Percentiles rank a stretch among this genome's conserved stretches.
Evolutionary conservation across 2,888 invertebrate genomes (phyloP).

Genomic region (Andrena hattorfiana): DNA sequence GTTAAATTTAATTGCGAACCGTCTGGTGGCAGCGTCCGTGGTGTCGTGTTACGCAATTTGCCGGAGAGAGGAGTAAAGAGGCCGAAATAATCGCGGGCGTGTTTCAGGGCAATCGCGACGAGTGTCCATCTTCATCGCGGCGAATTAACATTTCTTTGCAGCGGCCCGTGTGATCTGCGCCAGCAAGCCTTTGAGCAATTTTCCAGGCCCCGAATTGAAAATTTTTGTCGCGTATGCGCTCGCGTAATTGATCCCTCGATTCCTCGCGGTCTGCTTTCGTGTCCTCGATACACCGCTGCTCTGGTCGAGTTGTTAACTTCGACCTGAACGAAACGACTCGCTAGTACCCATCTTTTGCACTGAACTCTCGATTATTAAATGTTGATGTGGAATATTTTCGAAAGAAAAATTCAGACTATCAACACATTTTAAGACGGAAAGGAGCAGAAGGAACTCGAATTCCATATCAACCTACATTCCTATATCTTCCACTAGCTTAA

Average conservation of each 20-base stretch:
- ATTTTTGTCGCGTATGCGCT: constrained; percentile 51
- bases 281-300: constrained; percentile 28
- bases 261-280: not conserved
- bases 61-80: not conserved
- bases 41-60: constrained; percentile 17
- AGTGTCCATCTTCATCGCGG: constrained; percentile 63
- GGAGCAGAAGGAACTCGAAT: no score
- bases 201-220: constrained; percentile 44
- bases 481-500: no score
- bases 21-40: not conserved
- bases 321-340: not conserved
- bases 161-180: constrained; percentile 37
- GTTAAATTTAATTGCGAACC: constrained; percentile 19
- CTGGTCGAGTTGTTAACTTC: constrained; percentile 4
- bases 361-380: not conserved
- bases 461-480: no score
- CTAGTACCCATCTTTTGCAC: not conserved
- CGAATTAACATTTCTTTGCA: constrained; percentile 49
- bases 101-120: constrained; percentile 37
- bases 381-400: no score
- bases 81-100: constrained; percentile 25
- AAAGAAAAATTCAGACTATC: no score
- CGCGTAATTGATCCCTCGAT: constrained; percentile 23
- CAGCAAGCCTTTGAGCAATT: constrained; percentile 35
- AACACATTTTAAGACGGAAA: no score